Percentiles rank a stretch among this genome's conserved stretches.
Evolutionary conservation across 2,888 invertebrate species (phyloP).

Genomic region (Cephus nigrinus): DNA sequence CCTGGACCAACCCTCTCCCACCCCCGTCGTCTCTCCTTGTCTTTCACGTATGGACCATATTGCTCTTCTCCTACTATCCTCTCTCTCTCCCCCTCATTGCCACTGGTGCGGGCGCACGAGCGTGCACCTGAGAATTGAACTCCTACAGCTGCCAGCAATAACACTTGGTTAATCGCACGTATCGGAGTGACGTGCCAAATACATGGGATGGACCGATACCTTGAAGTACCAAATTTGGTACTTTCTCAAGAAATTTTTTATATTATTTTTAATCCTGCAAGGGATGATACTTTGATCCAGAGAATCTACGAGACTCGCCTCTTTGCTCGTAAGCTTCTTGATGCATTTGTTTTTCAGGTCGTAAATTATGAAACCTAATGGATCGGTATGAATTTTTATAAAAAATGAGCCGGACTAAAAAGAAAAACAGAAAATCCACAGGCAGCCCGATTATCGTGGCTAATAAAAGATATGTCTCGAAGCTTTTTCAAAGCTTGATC

Average conservation of each 20-base stretch:
- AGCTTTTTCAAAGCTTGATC: background rate
- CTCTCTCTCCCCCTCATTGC: background rate
- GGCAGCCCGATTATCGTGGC: background rate
- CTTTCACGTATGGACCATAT: background rate
- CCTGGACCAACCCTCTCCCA: background rate
- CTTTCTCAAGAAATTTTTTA: background rate
- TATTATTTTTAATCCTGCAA: too few species aligned
- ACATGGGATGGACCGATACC: background rate
- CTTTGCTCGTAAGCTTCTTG: too few species aligned
- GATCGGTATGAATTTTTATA: too few species aligned
- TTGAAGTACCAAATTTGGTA: background rate
- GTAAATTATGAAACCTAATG: background rate
- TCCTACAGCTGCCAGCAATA: background rate
- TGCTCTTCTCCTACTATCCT: background rate
- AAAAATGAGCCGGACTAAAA: too few species aligned
- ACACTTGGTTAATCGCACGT: background rate
- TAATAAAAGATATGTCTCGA: background rate
- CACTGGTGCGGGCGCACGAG: background rate
- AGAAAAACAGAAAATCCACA: too few species aligned
- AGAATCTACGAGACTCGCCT: too few species aligned
- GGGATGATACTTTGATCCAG: too few species aligned
- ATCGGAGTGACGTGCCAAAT: background rate
- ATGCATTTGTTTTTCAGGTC: too few species aligned
- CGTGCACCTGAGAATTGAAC: background rate
- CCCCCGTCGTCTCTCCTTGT: background rate